Percentiles rank a stretch among this genome's conserved stretches.
Evolutionary conservation across 2,797 vertebrate genomes (phyloP).

Genomic region (Rhinophrynus dorsalis): DNA sequence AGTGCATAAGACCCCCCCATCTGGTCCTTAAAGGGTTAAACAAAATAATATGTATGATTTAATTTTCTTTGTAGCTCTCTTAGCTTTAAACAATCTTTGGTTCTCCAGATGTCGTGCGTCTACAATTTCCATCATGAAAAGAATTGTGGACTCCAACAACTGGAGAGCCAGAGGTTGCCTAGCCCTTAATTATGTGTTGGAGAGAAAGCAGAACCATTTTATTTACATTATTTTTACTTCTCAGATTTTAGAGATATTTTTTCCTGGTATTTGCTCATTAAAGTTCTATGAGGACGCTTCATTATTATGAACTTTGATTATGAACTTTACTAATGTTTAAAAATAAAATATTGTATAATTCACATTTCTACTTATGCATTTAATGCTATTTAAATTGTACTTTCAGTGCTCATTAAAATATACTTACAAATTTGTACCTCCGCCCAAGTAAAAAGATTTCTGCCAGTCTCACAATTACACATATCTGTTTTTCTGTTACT

Average conservation of each 20-base stretch:
- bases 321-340: constrained; percentile 74
- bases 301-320: constrained; percentile 70
- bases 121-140: too few species aligned
- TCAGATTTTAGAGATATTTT: constrained; percentile 51
- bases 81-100: too few species aligned
- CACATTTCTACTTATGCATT: constrained; percentile 70
- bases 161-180: too few species aligned
- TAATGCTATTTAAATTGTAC: constrained; percentile 76
- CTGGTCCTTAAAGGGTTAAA: too few species aligned
- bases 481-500: constrained; percentile 78
- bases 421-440: constrained; percentile 65
- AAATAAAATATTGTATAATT: constrained; percentile 79
- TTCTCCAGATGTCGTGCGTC: too few species aligned
- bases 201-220: constrained; percentile 18
- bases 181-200: too few species aligned
- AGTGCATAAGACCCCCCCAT: too few species aligned
- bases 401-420: constrained; percentile 75
- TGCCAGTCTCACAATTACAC: constrained; percentile 67
- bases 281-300: constrained; percentile 70
- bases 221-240: constrained; percentile 53
- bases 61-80: too few species aligned
- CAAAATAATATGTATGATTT: too few species aligned
- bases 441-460: constrained; percentile 65
- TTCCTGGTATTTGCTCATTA: constrained; percentile 67
- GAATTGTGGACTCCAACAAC: too few species aligned